Evolutionary conservation across 2,888 invertebrate species (phyloP).

Genomic region (Blera fallax): DNA sequence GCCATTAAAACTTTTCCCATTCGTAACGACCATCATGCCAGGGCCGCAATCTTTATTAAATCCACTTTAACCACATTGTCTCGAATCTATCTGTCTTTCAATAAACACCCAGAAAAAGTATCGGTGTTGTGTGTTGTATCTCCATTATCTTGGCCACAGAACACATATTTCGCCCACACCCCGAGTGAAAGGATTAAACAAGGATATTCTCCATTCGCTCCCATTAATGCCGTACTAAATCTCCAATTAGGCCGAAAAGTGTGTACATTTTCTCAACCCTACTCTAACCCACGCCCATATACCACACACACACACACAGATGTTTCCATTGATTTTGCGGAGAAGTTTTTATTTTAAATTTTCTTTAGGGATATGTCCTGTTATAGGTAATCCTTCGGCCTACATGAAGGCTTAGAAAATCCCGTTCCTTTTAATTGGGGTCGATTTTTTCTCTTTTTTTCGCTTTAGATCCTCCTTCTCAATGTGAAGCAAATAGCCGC

Average conservation of each 20-base stretch:
- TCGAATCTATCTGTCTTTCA: conserved; percentile 2
- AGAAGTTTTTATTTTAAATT: background rate
- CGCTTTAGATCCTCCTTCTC: no score
- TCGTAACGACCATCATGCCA: background rate
- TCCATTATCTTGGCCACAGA: conserved; percentile 2
- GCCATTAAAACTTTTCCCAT: conserved; percentile 56
- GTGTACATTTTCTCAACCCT: background rate
- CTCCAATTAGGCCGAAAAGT: conserved; percentile 20
- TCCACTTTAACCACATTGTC: conserved; percentile 34
- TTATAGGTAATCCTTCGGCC: conserved; percentile 15
- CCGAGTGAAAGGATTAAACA: conserved; percentile 16
- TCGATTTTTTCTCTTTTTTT: no score
- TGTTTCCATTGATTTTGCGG: background rate
- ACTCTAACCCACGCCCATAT: background rate
- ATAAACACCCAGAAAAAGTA: conserved; percentile 11
- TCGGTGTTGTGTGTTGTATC: conserved; percentile 7
- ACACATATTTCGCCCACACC: background rate
- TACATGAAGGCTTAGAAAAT: background rate
- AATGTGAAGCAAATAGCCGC: background rate
- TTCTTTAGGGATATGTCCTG: conserved; percentile 5
- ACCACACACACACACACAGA: background rate
- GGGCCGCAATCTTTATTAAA: conserved; percentile 23
- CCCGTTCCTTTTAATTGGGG: background rate
- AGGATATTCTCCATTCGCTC: conserved; percentile 17
- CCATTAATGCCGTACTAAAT: conserved; percentile 23